Base-by-base conservation (phyloP, 2,888 invertebrate species). In the Neria commutata region DNA sequence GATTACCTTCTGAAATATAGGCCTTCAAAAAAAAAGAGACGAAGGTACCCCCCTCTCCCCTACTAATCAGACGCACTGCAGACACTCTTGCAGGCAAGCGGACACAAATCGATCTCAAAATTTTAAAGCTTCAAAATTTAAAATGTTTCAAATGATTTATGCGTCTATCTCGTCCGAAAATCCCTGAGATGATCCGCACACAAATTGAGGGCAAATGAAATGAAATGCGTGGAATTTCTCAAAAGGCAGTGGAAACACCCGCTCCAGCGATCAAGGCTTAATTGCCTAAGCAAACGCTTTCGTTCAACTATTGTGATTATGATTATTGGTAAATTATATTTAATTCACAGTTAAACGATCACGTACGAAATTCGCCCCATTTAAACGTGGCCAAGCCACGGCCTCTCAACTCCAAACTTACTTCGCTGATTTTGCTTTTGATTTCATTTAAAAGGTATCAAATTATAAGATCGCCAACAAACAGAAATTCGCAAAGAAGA, bases 311-410 rank as follows among this genome's bases (percentile, higher is more conserved):
- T 75, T 76, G 72, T 76, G 72, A 74, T 77, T 74, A 75, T 77
- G 73, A 74, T 77, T 77, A 77, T 77, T 77, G 74, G 70, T 71
- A 76, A 75, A 77, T 75, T 77, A 75, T 76, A 77, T 77, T 77
- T 77, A 77, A 77, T 77, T 77, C 75, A 76, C 77, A 76, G 76
- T 76, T 77, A 76, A 75, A 75, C 73, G 76, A 74, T 71, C 77
- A 77, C 77, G 77, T 77, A 76, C 68, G 64, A 64, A 58, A 54
- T 65, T 62, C 61, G 63, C 58, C 51, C 50, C 49, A 10, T n/a
- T 42, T 42, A 42, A 42, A 14, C 19, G 42, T 29, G 29, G 29
- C 29, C 11, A 11, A 6, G 29, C 29, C 11, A 11, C 29, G 6
- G 29, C 29, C 6, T 11, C 29, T 29, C 29, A 6, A 11, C 29